Evolutionary conservation across 2,113 vertebrate genomes (phyloP).

Genomic region (Thymallus thymallus): DNA sequence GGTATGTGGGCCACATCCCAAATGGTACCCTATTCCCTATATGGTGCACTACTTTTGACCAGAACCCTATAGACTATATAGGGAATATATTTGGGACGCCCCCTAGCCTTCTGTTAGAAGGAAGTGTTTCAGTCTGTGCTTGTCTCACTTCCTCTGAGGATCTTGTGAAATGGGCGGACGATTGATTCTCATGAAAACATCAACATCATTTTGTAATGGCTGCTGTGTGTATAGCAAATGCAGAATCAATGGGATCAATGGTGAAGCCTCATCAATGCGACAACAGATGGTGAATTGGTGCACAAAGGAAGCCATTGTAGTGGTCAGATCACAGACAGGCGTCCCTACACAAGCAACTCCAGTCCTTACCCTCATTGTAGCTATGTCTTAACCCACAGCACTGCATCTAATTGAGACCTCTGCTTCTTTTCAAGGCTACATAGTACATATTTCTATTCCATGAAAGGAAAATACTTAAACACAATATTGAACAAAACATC

Average conservation of each 20-base stretch:
- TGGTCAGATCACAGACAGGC: conserved; percentile 27
- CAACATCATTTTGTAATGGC: neutral
- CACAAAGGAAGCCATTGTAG: conserved; percentile 46
- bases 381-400: conserved; percentile 7
- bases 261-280: conserved; percentile 25
- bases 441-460: conserved; percentile 5
- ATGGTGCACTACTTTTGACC: too few relatives aligned
- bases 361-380: neutral
- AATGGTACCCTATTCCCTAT: neutral
- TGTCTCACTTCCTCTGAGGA: conserved; percentile 5
- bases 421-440: neutral
- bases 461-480: neutral
- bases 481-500: too few relatives aligned
- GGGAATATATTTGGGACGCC: too few relatives aligned
- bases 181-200: neutral
- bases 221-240: conserved; percentile 12
- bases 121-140: neutral
- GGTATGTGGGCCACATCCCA: neutral
- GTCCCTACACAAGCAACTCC: conserved; percentile 17
- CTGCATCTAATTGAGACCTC: neutral
- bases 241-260: conserved; percentile 31
- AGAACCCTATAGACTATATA: too few relatives aligned
- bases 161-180: neutral
- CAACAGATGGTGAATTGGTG: conserved; percentile 36
- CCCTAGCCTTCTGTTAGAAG: neutral